Base-by-base conservation (phyloP, 2,797 vertebrate species). In the Morus bassanus region DNA sequence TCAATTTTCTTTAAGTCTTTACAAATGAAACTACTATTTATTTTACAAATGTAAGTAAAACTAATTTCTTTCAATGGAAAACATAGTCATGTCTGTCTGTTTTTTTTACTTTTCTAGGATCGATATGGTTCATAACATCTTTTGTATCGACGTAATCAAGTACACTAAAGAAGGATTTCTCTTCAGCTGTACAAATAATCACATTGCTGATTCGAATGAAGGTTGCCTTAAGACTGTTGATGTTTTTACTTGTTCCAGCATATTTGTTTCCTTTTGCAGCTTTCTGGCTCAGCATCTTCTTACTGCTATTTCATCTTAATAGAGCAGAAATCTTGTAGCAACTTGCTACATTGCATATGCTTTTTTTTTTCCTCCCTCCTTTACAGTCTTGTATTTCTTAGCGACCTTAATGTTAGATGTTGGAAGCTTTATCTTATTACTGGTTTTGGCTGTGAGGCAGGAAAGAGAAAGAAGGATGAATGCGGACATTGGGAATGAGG, bases 41-140 rank as follows among this genome's bases (percentile, higher is more conserved):
- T 77, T 64, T 72, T 75, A 68, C 23, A 39, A 56, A 31, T 48
- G 6, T 43, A 25, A 51, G 50, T 30, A 39, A 46, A 91, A 31
- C 11, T 19, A 10, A 60, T 68, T 75, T 41, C 2, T 89, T 65
- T 43, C n/a, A 18, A 0, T 70, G 63, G 31, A 51, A 91, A 73
- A 50, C 12, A 16, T 48, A 23, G 13, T 80, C 24, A 68, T 25
- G 25, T 3, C 50, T 88, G 10, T 56, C 39, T 56, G 23, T 3
- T 53, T 6, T 85, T 84, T 39, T 65, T 75, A 5, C 77, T 81
- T 82, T 85, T 27, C 13, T 59, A 98, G 98, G 98, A 98, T 87
- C 98, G 98, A n/a, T 98, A 98, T 0, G 97, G 98, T 41, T 98
- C 98, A 7, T 98, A 97, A 95, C 41, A 3, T 64, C n/a, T 21